Percentiles rank a stretch among this genome's conserved stretches.
Evolutionary conservation across 2,888 invertebrate species (phyloP).

Genomic region (Stomorhina lunata): DNA sequence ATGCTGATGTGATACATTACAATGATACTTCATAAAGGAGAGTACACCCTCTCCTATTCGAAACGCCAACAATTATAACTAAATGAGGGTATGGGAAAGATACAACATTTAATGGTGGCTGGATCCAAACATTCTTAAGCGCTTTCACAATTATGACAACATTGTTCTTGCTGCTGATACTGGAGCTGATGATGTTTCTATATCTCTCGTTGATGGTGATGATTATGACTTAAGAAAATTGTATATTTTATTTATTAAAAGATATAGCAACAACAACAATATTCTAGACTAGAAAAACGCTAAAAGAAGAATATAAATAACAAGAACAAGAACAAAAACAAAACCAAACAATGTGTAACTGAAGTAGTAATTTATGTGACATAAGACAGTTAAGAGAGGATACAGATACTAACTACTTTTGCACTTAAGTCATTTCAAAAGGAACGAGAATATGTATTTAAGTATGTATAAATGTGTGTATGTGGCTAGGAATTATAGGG

Average conservation of each 20-base stretch:
- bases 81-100: not conserved
- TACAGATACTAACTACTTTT: conserved; percentile 48
- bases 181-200: conserved; percentile 1
- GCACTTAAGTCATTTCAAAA: conserved; percentile 32
- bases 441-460: conserved; percentile 1
- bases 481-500: not conserved
- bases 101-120: conserved; percentile 7
- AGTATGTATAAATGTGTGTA: not conserved
- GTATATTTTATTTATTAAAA: conserved; percentile 19
- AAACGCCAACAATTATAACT: not conserved
- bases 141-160: conserved; percentile 27
- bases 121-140: conserved; percentile 1
- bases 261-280: too few species aligned
- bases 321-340: not conserved
- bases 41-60: not conserved
- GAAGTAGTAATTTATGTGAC: conserved; percentile 53
- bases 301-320: conserved; percentile 3
- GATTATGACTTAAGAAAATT: conserved; percentile 39
- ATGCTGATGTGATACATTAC: conserved; percentile 34
- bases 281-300: not conserved
- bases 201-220: not conserved
- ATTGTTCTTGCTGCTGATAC: not conserved
- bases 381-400: conserved; percentile 48
- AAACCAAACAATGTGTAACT: conserved; percentile 26
- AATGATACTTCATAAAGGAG: conserved; percentile 13